A percentile compares a stretch with the other conserved stretches of the same genome.
Evolutionary conservation across 1,140 invertebrate species (phyloP).

Genomic region (Drosophila mojavensis): DNA sequence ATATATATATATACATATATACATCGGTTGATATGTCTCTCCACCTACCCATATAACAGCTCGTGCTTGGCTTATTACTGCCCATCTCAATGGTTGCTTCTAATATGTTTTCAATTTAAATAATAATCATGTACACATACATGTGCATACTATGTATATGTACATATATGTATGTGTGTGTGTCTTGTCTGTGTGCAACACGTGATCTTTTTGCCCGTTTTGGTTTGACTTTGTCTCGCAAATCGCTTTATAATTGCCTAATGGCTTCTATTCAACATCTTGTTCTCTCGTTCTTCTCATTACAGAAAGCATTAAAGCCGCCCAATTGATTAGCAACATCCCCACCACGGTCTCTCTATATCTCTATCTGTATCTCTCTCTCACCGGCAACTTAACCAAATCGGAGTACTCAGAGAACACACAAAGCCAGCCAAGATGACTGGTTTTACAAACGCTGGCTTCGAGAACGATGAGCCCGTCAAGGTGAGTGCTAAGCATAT

Average conservation of each 20-base stretch:
- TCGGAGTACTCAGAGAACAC: conserved; percentile 6
- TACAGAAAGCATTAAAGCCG: conserved; percentile 48
- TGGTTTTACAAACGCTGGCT: conserved; percentile 78
- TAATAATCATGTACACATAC: conserved; percentile 30
- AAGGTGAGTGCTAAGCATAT: conserved; percentile 64
- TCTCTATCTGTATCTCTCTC: neutral
- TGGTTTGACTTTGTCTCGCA: conserved; percentile 5
- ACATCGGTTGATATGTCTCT: neutral
- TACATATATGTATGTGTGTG: conserved; percentile 2
- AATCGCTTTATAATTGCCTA: conserved; percentile 37
- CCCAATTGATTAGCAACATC: conserved; percentile 53
- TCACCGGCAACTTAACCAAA: neutral
- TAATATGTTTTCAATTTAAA: conserved; percentile 50
- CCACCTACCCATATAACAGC: conserved; percentile 2
- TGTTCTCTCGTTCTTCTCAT: conserved; percentile 30
- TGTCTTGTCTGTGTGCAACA: conserved; percentile 9
- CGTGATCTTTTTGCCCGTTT: conserved; percentile 21
- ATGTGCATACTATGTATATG: neutral
- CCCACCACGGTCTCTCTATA: neutral
- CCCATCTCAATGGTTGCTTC: conserved; percentile 20
- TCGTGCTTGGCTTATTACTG: conserved; percentile 29
- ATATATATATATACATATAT: conserved; percentile 10
- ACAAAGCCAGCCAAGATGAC: conserved; percentile 73
- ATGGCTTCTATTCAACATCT: conserved; percentile 36
- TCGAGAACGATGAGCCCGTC: conserved; percentile 82